Conservation (phyloP, 2,797 vertebrate species). For the Karalla daura region DNA sequence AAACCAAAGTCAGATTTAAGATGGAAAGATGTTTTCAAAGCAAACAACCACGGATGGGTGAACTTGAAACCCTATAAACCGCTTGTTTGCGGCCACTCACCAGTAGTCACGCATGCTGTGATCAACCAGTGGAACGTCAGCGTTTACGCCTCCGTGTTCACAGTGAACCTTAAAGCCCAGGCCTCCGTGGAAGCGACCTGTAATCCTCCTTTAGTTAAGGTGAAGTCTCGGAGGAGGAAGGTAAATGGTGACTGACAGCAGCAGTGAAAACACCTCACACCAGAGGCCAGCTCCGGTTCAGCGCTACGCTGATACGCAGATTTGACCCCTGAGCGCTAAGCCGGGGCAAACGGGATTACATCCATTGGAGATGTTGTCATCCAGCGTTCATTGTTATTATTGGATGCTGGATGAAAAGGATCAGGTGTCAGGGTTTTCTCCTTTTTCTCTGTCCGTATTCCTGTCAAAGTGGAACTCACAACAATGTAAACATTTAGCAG, state of each 20-base stretch:
- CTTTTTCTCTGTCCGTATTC: too few relatives aligned
- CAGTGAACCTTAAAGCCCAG: constrained; percentile 47
- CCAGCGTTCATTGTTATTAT: too few relatives aligned
- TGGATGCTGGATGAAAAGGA: too few relatives aligned
- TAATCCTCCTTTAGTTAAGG: constrained; percentile 72
- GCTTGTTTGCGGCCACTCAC: constrained; percentile 3
- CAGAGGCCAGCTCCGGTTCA: constrained; percentile 22
- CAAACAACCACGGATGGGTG: background rate
- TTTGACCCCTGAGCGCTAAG: background rate
- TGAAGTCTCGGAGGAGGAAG: constrained; percentile 57
- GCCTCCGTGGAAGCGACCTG: constrained; percentile 59
- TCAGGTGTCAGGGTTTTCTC: too few relatives aligned
- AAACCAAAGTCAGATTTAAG: background rate
- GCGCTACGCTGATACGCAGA: background rate
- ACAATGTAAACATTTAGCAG: constrained; percentile 1
- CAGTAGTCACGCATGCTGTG: background rate
- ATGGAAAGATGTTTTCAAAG: background rate
- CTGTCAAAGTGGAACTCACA: background rate
- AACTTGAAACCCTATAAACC: background rate
- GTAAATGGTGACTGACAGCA: constrained; percentile 52
- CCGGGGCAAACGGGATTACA: background rate
- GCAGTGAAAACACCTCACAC: constrained; percentile 35
- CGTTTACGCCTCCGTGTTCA: constrained; percentile 21
- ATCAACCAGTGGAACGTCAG: constrained; percentile 22
- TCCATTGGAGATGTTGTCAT: too few relatives aligned